Evolutionary conservation across 2,888 invertebrate genomes (phyloP), one percentile per base, ranked within the genome.

Genomic region (Drosophila conformis): DNA sequence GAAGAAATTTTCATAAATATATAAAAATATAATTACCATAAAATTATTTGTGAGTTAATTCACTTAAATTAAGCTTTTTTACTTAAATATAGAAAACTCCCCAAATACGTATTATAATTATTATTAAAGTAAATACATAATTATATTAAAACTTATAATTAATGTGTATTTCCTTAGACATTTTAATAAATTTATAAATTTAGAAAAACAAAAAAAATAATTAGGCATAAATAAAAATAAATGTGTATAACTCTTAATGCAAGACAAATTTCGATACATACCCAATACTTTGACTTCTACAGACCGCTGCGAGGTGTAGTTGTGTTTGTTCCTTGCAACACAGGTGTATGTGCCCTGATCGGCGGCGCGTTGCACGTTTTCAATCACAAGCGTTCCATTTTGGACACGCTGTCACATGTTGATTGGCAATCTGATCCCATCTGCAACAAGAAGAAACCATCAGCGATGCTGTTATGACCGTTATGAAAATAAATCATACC

Each of bases 271-370:
- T 6, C 4, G 11, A 57, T 49, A 91, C 93, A 94, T 91, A 96
- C 96, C 96, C 83, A 96, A 93, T 89, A 96, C 95, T 93, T 95
- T 96, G 27, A 96, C 95, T 88, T 96, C 96, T 5, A 96, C 96
- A 57, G 96, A 95, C 66, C 95, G 93, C 76, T 97, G 95, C 13
- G 97, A 96, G 0, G 96, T 95, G 82, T 96, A 96, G 66, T 96
- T 95, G 91, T 97, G 97, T 74, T 96, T 94, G 92, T 97, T 97
- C 68, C 95, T 95, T 0, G 98, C 98, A 62, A 96, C 96, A 92
- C 98, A 98, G 13, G 97, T 97, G 93, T 98, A 98, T 4, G 96
- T 96, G n/a, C 98, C 98, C 42, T 97, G 97, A 91, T 98, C 98
- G 78, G 96, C 96, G 33, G 95, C 95, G 48, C 97, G 95, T 91